Evolutionary conservation across 2,113 vertebrate species (phyloP).

Genomic region (Megatriorchis doriae): DNA sequence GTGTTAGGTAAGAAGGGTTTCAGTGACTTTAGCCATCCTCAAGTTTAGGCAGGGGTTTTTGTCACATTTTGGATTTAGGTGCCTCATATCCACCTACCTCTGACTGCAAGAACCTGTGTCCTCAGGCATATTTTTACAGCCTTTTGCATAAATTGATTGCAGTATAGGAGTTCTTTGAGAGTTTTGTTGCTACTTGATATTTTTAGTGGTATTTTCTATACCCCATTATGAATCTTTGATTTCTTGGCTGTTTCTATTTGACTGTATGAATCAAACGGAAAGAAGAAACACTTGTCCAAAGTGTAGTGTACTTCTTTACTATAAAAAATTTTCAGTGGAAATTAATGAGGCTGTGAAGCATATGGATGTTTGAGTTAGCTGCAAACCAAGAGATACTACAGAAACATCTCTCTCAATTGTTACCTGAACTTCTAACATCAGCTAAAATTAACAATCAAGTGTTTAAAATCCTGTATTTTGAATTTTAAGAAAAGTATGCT

Average conservation of each 20-base stretch:
- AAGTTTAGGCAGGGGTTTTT: background rate
- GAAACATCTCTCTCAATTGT: background rate
- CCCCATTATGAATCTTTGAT: background rate
- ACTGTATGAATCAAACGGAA: background rate
- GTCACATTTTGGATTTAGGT: background rate
- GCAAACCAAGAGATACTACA: background rate
- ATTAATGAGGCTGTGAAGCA: background rate
- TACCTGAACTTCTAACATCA: background rate
- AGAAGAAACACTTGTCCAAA: background rate
- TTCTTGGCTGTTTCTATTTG: background rate
- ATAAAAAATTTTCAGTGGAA: background rate
- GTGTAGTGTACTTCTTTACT: background rate
- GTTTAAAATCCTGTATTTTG: background rate
- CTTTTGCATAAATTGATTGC: background rate
- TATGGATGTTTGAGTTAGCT: background rate
- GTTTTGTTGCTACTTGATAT: background rate
- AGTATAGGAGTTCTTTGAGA: background rate
- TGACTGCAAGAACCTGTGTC: background rate
- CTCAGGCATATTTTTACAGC: background rate
- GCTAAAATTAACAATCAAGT: background rate
- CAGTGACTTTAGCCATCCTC: background rate
- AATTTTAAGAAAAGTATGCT: background rate
- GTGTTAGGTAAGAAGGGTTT: background rate
- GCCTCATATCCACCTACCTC: background rate
- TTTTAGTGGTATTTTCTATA: background rate